phyloP scores from a whole-genome alignment of 1,140 invertebrate genomes.

The Ooceraea biroi region DNA sequence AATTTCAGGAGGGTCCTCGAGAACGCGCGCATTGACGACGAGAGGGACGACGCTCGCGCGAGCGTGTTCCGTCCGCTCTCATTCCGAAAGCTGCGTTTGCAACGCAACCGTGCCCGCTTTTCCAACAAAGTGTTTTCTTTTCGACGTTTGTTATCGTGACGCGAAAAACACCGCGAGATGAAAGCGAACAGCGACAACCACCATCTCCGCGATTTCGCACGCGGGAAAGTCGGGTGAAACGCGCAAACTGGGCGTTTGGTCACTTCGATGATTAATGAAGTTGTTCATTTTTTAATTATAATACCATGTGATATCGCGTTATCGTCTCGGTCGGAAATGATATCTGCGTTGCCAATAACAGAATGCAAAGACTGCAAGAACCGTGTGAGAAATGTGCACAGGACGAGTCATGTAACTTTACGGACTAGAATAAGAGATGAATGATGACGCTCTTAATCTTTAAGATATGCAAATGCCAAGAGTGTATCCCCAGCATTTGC shows the following conservation, averaged over 20 bases:
- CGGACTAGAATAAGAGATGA: background rate
- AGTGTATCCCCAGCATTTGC: background rate
- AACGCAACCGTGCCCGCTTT: slow-evolving; percentile 12
- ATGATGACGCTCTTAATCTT: slow-evolving; percentile 1
- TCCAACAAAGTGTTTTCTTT: slow-evolving; percentile 34
- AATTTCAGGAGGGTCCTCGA: slow-evolving; percentile 56
- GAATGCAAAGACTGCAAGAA: background rate
- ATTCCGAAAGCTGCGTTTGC: slow-evolving; percentile 60
- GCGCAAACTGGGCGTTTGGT: too few relatives aligned
- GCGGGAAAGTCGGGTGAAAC: too few relatives aligned
- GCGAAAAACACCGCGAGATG: background rate
- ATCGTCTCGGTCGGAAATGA: too few relatives aligned
- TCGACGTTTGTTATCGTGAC: slow-evolving; percentile 25
- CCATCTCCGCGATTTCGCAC: too few relatives aligned
- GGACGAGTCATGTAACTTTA: background rate
- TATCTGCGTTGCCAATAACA: background rate
- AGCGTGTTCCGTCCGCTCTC: slow-evolving; percentile 41
- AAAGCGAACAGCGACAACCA: slow-evolving; percentile 28
- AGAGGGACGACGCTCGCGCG: slow-evolving; percentile 26
- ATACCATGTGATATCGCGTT: too few relatives aligned
- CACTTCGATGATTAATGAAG: background rate
- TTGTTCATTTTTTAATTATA: background rate
- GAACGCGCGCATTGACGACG: slow-evolving; percentile 23
- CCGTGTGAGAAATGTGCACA: background rate
- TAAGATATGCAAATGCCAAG: background rate